These are phyloP conservation scores for Eumacrocentrus americanus DNA, from an alignment of 2,888 invertebrate genomes.

Conservation along the genomic window DNA sequence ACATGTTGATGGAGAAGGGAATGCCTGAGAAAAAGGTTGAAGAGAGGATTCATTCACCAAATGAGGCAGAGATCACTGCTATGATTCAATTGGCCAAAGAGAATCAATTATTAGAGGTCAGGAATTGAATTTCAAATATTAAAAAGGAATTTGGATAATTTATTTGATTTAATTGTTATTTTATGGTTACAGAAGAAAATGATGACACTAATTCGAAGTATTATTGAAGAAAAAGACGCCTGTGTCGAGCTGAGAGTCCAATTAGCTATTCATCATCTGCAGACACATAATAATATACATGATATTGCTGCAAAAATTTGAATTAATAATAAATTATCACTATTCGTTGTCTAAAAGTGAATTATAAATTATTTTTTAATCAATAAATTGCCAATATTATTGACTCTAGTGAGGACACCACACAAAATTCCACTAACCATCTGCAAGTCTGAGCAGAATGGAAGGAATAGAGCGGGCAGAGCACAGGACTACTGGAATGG, in stretches of 20 bases:
- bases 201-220: slow-evolving; percentile 70
- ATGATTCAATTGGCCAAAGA: slow-evolving; percentile 66
- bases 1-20: slow-evolving; percentile 47
- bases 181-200: slow-evolving; percentile 65
- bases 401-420: too few relatives aligned
- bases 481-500: too few relatives aligned
- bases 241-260: slow-evolving; percentile 76
- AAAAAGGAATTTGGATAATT: slow-evolving; percentile 5
- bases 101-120: slow-evolving; percentile 69
- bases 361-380: too few relatives aligned
- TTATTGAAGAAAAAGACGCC: slow-evolving; percentile 75
- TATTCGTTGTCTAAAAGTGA: background rate
- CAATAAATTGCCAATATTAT: too few relatives aligned
- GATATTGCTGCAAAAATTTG: slow-evolving; percentile 31
- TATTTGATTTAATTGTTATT: background rate
- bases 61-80: slow-evolving; percentile 63
- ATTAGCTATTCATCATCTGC: slow-evolving; percentile 66
- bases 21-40: slow-evolving; percentile 43
- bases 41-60: slow-evolving; percentile 57
- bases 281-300: slow-evolving; percentile 28
- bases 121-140: slow-evolving; percentile 4
- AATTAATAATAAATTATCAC: background rate
- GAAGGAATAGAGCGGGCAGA: too few relatives aligned
- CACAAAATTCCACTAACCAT: too few relatives aligned
- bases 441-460: too few relatives aligned